phyloP scores from a whole-genome alignment of 2,113 vertebrate species.

The Sphaerodactylus townsendi region DNA sequence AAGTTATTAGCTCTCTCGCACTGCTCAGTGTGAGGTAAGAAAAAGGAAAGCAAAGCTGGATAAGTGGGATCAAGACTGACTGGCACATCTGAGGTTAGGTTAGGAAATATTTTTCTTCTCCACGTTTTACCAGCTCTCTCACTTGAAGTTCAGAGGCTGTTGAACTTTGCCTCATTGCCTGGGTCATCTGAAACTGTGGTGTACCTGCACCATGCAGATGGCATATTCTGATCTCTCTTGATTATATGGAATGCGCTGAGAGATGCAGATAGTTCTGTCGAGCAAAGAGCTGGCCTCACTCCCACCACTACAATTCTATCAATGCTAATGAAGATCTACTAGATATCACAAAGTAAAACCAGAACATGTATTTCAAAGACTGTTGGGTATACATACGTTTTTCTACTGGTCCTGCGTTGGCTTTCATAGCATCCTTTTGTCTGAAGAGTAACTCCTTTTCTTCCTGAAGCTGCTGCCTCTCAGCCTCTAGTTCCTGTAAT shows the following conservation, averaged over 20 bases:
- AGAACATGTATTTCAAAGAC: constrained; percentile 29
- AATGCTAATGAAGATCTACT: neutral
- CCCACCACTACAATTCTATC: neutral
- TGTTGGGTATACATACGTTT: constrained; percentile 85
- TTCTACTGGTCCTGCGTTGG: constrained; percentile 82
- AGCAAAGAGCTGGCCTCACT: neutral
- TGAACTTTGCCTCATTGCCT: neutral
- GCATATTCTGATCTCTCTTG: neutral
- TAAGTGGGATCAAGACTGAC: neutral
- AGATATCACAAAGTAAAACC: constrained; percentile 5
- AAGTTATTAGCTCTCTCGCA: neutral
- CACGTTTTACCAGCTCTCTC: neutral
- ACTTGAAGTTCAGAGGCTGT: neutral
- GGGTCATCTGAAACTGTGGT: neutral
- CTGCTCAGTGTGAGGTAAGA: neutral
- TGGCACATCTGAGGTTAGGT: neutral
- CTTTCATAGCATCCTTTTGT: constrained; percentile 90
- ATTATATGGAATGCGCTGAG: neutral
- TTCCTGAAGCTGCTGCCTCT: constrained; percentile 84
- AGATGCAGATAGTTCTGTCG: neutral
- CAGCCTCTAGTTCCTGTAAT: constrained; percentile 91
- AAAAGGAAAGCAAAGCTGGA: neutral
- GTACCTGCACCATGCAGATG: neutral
- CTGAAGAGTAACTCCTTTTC: constrained; percentile 87
- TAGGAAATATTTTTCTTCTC: neutral